A percentile compares a stretch with the other conserved stretches of the same genome.
These are phyloP conservation scores for Melangyna quadrimaculata DNA, from an alignment of 2,888 invertebrate species.

Conservation along the genomic window DNA sequence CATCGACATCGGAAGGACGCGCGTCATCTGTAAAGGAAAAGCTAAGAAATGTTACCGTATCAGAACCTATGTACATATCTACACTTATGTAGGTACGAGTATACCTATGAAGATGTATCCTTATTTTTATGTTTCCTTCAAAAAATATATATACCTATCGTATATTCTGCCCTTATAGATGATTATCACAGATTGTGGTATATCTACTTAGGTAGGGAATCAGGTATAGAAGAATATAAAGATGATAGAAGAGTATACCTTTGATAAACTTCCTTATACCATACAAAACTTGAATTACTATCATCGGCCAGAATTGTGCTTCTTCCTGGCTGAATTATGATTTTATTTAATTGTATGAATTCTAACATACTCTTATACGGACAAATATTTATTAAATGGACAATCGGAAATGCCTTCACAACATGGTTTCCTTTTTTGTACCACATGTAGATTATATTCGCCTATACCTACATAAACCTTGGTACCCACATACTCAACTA, in stretches of 20 bases:
- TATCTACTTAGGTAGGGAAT: background rate
- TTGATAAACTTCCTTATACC: background rate
- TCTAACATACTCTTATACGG: background rate
- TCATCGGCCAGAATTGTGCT: background rate
- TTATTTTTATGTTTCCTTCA: background rate
- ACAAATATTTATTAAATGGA: conserved; percentile 3
- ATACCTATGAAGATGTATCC: conserved; percentile 19
- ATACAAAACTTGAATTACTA: background rate
- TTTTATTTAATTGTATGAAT: background rate
- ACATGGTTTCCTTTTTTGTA: conserved; percentile 4
- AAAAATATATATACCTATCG: background rate
- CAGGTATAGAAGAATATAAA: background rate
- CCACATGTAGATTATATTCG: background rate
- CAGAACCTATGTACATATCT: background rate
- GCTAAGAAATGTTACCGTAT: conserved; percentile 37
- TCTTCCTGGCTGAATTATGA: background rate
- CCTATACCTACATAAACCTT: background rate
- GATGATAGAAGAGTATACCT: background rate
- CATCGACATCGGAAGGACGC: conserved; percentile 70
- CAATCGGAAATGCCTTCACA: conserved; percentile 20
- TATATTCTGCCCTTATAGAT: background rate
- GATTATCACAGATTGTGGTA: background rate
- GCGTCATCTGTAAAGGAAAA: conserved; percentile 67
- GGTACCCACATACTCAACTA: background rate
- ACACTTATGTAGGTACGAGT: background rate